A percentile compares a stretch with the other conserved stretches of the same genome.
These are phyloP conservation scores for Acyrthosiphon pisum DNA, from an alignment of 1,140 invertebrate genomes.

Conservation along the genomic window DNA sequence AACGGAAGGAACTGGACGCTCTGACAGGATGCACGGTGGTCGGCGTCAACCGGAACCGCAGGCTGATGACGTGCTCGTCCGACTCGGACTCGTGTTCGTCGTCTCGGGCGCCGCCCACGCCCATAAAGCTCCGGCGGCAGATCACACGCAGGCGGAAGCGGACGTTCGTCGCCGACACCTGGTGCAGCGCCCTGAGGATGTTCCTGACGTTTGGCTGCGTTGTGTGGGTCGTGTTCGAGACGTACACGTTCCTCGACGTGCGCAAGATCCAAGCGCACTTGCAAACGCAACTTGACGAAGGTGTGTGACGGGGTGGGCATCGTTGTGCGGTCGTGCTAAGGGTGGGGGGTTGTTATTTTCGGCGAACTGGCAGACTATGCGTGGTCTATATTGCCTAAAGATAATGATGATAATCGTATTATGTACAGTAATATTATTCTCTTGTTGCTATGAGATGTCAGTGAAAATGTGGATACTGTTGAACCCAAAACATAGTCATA, in stretches of 20 bases:
- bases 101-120: slow-evolving; percentile 61
- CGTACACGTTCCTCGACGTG: slow-evolving; percentile 75
- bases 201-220: slow-evolving; percentile 71
- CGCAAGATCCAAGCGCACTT: slow-evolving; percentile 72
- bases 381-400: background rate
- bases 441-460: background rate
- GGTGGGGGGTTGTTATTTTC: background rate
- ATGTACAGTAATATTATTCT: too few relatives aligned
- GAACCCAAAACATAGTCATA: background rate
- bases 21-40: slow-evolving; percentile 61
- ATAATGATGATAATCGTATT: background rate
- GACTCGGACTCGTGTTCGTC: slow-evolving; percentile 62
- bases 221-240: slow-evolving; percentile 69
- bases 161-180: slow-evolving; percentile 60
- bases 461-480: background rate
- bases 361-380: background rate
- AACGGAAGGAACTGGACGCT: slow-evolving; percentile 68
- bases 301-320: slow-evolving; percentile 62
- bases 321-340: too few relatives aligned
- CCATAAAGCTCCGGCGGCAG: slow-evolving; percentile 63
- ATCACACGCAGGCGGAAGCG: slow-evolving; percentile 62
- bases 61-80: slow-evolving; percentile 58
- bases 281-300: slow-evolving; percentile 73
- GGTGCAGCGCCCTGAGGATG: slow-evolving; percentile 67
- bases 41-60: slow-evolving; percentile 25